phyloP scores from a whole-genome alignment of 1,140 invertebrate species.

The Pachyrhynchus sulphureomaculatus region DNA sequence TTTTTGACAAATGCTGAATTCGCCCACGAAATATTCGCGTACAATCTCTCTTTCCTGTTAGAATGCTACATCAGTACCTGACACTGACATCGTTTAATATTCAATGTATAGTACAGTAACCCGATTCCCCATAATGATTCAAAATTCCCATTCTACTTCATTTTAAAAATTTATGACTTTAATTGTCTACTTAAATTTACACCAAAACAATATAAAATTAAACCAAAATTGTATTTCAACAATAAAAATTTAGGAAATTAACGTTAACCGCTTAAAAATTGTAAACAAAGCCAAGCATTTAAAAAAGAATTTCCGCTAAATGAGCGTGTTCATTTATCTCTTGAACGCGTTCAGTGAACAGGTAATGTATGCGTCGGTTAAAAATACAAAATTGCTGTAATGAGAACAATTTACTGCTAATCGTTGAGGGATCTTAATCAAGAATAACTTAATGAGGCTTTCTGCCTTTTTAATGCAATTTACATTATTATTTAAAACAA shows the following conservation, averaged over 20 bases:
- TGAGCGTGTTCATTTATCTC: constrained; percentile 49
- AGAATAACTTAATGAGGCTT: constrained; percentile 52
- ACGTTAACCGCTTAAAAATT: neutral
- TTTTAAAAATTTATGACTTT: too few species aligned
- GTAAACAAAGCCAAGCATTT: constrained; percentile 45
- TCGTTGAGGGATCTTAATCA: constrained; percentile 53
- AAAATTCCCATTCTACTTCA: too few species aligned
- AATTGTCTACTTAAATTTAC: neutral
- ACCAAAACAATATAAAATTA: too few species aligned
- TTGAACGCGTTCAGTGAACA: constrained; percentile 50
- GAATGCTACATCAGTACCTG: too few species aligned
- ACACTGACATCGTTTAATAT: too few species aligned
- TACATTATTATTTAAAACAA: constrained; percentile 42
- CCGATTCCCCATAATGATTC: too few species aligned
- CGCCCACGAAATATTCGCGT: too few species aligned
- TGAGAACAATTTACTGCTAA: constrained; percentile 55
- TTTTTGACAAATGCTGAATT: too few species aligned
- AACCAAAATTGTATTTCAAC: too few species aligned
- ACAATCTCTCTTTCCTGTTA: too few species aligned
- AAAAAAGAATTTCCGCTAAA: constrained; percentile 51
- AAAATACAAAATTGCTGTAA: constrained; percentile 55
- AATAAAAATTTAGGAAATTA: too few species aligned
- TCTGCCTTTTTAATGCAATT: constrained; percentile 45
- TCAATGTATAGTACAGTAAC: too few species aligned
- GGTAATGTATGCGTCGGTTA: constrained; percentile 52